phyloP scores from a whole-genome alignment of 1,140 invertebrate species.

The Drosophila nasuta region DNA sequence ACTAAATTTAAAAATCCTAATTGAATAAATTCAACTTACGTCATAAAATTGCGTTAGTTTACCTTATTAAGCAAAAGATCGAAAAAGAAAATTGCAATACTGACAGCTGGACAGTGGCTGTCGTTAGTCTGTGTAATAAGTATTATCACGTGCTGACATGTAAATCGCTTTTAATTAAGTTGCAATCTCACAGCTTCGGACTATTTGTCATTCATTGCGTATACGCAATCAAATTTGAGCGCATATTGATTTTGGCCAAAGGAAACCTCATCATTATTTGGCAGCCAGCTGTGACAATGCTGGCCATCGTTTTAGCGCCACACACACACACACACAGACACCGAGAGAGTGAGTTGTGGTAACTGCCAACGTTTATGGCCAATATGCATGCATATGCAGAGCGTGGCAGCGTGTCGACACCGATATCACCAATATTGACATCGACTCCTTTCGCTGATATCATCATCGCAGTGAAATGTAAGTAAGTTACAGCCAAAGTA shows the following conservation, averaged over 20 bases:
- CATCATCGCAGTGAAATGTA: slow-evolving; percentile 43
- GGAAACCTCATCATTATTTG: slow-evolving; percentile 39
- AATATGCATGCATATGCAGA: slow-evolving; percentile 42
- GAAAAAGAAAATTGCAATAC: background rate
- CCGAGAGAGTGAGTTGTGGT: background rate
- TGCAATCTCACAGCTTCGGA: slow-evolving; percentile 16
- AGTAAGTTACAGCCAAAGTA: slow-evolving; percentile 1
- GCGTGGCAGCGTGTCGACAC: background rate
- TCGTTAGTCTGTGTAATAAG: background rate
- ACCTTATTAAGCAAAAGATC: background rate
- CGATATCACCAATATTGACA: too few species aligned
- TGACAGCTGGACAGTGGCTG: slow-evolving; percentile 9
- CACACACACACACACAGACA: background rate
- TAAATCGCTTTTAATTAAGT: slow-evolving; percentile 32
- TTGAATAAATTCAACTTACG: too few species aligned
- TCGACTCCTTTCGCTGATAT: slow-evolving; percentile 34
- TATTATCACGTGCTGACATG: slow-evolving; percentile 1
- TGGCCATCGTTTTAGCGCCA: slow-evolving; percentile 32
- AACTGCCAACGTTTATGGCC: slow-evolving; percentile 35
- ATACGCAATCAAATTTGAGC: slow-evolving; percentile 41
- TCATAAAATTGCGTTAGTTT: too few species aligned
- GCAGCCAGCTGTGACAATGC: slow-evolving; percentile 30
- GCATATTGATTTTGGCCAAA: slow-evolving; percentile 38
- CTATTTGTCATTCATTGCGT: slow-evolving; percentile 21
- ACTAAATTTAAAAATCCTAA: too few species aligned